phyloP scores from a whole-genome alignment of 2,113 vertebrate genomes.

The Tauraco erythrolophus region DNA sequence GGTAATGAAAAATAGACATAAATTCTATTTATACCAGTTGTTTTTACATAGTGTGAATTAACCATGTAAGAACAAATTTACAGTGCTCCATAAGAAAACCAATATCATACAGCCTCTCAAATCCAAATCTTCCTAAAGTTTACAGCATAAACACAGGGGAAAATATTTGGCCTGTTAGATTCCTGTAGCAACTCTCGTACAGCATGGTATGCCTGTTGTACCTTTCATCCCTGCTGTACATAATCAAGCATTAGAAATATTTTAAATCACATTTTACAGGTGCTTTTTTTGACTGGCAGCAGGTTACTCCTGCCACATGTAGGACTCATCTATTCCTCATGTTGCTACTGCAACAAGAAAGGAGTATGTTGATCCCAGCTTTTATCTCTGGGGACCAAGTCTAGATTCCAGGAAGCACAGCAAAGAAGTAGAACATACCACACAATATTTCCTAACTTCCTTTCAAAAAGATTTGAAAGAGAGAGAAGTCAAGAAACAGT shows the following conservation, averaged over 20 bases:
- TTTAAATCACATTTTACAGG: background rate
- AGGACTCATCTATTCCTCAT: background rate
- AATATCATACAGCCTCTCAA: background rate
- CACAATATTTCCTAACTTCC: conserved; percentile 31
- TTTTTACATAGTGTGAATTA: background rate
- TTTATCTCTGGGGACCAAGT: background rate
- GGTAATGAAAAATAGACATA: background rate
- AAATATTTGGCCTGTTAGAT: background rate
- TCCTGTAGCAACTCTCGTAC: background rate
- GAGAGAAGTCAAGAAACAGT: background rate
- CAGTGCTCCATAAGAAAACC: background rate
- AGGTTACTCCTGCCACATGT: background rate
- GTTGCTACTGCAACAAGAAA: background rate
- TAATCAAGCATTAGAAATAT: background rate
- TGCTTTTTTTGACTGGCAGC: background rate
- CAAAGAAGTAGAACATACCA: conserved; percentile 24
- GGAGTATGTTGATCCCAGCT: background rate
- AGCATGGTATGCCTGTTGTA: background rate
- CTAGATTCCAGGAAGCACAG: conserved; percentile 5
- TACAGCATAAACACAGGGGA: background rate
- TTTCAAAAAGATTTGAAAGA: background rate
- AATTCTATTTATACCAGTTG: background rate
- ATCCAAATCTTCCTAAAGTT: background rate
- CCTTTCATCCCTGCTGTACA: background rate
- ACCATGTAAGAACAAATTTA: background rate